Evolutionary conservation across 2,113 vertebrate genomes (phyloP).

Genomic region (Urocolius indicus): DNA sequence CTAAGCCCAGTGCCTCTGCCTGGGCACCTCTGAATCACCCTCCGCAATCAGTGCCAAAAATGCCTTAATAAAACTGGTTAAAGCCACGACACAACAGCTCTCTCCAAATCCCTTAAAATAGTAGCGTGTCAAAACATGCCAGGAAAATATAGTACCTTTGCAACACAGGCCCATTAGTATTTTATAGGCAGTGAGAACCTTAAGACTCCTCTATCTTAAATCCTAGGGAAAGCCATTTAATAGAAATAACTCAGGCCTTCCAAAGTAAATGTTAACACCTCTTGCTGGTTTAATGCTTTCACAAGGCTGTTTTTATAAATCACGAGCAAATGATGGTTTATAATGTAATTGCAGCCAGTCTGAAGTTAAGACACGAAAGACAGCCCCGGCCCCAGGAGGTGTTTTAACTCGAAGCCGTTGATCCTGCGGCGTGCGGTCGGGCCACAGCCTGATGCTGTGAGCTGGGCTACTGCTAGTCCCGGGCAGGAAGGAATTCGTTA

Average conservation of each 20-base stretch:
- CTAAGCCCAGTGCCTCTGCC: not conserved
- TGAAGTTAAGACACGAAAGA: slow-evolving; percentile 41
- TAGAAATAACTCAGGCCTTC: slow-evolving; percentile 67
- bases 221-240: slow-evolving; percentile 66
- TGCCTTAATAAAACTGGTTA: slow-evolving; percentile 35
- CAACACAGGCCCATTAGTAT: slow-evolving; percentile 52
- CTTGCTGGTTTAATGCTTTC: slow-evolving; percentile 66
- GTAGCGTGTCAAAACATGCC: slow-evolving; percentile 67
- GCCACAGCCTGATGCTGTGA: not conserved
- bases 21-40: not conserved
- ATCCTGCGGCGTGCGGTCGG: not conserved
- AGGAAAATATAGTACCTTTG: slow-evolving; percentile 49
- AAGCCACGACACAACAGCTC: slow-evolving; percentile 14
- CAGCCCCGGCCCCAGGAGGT: not conserved
- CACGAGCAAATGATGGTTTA: slow-evolving; percentile 34
- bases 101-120: slow-evolving; percentile 53
- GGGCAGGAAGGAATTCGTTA: slow-evolving; percentile 42
- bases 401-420: not conserved
- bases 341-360: slow-evolving; percentile 42
- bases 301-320: slow-evolving; percentile 48
- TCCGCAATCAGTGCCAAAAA: not conserved
- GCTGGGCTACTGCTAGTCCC: not conserved
- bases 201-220: slow-evolving; percentile 57
- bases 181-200: slow-evolving; percentile 54
- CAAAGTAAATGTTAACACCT: slow-evolving; percentile 56